phyloP scores from a whole-genome alignment of 2,113 vertebrate species.

The Oryzias woworae region DNA sequence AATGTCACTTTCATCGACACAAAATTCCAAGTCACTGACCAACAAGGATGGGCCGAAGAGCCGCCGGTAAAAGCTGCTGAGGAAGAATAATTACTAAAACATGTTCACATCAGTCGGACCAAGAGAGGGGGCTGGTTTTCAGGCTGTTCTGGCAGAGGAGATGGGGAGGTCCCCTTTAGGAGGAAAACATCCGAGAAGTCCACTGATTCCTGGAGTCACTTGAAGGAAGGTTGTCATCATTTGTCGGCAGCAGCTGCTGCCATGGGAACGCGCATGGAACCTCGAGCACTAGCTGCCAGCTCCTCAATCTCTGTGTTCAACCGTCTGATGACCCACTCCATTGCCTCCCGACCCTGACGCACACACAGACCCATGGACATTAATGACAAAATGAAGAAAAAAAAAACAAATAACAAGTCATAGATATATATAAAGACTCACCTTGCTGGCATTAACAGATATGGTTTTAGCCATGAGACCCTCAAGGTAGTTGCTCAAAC shows the following conservation, averaged over 20 bases:
- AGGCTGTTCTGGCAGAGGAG: constrained; percentile 46
- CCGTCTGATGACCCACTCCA: constrained; percentile 96
- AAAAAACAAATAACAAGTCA: neutral
- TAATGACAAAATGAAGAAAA: neutral
- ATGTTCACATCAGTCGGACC: neutral
- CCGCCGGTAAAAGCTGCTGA: neutral
- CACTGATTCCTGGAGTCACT: constrained; percentile 12
- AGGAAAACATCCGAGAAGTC: constrained; percentile 37
- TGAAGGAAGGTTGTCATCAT: constrained; percentile 62
- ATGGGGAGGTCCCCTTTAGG: constrained; percentile 13
- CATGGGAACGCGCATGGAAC: constrained; percentile 86
- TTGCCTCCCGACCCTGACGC: constrained; percentile 90
- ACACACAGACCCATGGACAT: neutral
- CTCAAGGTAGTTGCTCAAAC: constrained; percentile 94
- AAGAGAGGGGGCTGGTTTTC: constrained; percentile 13
- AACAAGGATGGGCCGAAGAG: neutral
- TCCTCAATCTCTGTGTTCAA: constrained; percentile 94
- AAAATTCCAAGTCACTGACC: constrained; percentile 4
- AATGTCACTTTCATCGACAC: constrained; percentile 35
- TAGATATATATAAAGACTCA: constrained; percentile 54
- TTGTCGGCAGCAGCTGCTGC: constrained; percentile 89
- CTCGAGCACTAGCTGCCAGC: constrained; percentile 86
- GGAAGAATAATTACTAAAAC: constrained; percentile 11
- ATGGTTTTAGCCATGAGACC: constrained; percentile 95
- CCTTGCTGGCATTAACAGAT: constrained; percentile 92